These are phyloP conservation scores for Carassius carassius DNA, from an alignment of 2,113 vertebrate genomes.

Conservation along the genomic window DNA sequence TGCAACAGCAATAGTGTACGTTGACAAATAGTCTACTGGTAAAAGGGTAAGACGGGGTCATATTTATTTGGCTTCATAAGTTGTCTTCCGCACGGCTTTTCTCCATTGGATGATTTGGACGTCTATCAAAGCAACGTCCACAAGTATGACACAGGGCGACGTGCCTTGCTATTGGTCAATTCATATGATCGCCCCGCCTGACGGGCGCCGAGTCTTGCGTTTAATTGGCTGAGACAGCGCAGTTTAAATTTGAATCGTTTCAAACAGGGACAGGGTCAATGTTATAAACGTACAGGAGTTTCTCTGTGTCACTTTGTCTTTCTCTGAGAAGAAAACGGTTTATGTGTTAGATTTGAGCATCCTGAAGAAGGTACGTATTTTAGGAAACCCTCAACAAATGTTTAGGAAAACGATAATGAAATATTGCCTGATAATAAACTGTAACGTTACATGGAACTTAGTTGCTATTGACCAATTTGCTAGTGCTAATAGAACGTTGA, in stretches of 20 bases:
- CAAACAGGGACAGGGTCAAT: conserved; percentile 1
- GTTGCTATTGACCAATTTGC: not conserved
- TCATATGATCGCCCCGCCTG: conserved; percentile 49
- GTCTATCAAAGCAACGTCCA: conserved; percentile 35
- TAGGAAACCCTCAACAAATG: not conserved
- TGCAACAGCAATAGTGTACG: not conserved
- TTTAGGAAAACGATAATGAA: not conserved
- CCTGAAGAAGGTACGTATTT: conserved; percentile 27
- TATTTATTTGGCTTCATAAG: not conserved
- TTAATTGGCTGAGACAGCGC: conserved; percentile 66
- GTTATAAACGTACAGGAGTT: conserved; percentile 44
- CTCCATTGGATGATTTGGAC: conserved; percentile 4
- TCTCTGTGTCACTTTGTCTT: not conserved
- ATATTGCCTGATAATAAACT: not conserved
- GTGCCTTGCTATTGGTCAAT: conserved; percentile 43
- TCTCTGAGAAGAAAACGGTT: not conserved
- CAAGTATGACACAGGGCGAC: not conserved
- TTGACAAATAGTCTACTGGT: not conserved
- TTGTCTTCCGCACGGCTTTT: not conserved
- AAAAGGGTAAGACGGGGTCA: conserved; percentile 16
- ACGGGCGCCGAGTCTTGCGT: not conserved
- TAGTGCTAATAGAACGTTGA: not conserved
- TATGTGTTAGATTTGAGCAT: not conserved
- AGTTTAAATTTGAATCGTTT: conserved; percentile 74
- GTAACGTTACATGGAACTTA: not conserved